Percentiles rank a stretch among this genome's conserved stretches.
These are phyloP conservation scores for Turdus rufiventris DNA, from an alignment of 2,113 vertebrate genomes.

Conservation along the genomic window DNA sequence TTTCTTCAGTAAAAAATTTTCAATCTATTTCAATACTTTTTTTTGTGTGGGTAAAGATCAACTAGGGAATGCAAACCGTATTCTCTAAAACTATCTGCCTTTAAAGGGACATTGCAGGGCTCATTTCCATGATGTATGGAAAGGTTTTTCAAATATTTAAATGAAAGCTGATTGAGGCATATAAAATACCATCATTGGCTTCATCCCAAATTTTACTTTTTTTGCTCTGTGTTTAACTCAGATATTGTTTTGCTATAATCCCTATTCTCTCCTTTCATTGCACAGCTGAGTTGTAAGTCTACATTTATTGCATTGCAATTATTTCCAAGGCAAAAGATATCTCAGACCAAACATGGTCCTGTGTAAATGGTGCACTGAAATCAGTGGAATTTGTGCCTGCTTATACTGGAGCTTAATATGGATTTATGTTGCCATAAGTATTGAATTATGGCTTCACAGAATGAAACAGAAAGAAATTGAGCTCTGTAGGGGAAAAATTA, in stretches of 20 bases:
- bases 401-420: slow-evolving; percentile 51
- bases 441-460: slow-evolving; percentile 57
- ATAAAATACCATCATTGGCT: background rate
- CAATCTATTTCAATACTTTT: background rate
- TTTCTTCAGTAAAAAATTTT: background rate
- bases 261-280: background rate
- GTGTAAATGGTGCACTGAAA: slow-evolving; percentile 2
- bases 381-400: slow-evolving; percentile 45
- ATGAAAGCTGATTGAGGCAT: background rate
- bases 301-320: slow-evolving; percentile 39
- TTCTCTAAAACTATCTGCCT: background rate
- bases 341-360: slow-evolving; percentile 2
- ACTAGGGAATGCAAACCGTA: background rate
- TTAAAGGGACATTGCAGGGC: background rate
- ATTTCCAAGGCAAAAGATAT: slow-evolving; percentile 34
- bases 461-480: slow-evolving; percentile 59
- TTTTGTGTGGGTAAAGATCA: background rate
- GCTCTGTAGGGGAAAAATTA: slow-evolving; percentile 46
- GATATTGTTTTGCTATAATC: background rate
- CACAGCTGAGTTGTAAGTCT: slow-evolving; percentile 12
- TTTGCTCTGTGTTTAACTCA: background rate
- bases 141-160: background rate
- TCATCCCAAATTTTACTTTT: background rate
- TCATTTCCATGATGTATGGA: background rate
- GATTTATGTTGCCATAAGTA: slow-evolving; percentile 50